These are phyloP conservation scores for Heterotilapia buettikoferi DNA, from an alignment of 2,113 vertebrate species.

Conservation along the genomic window DNA sequence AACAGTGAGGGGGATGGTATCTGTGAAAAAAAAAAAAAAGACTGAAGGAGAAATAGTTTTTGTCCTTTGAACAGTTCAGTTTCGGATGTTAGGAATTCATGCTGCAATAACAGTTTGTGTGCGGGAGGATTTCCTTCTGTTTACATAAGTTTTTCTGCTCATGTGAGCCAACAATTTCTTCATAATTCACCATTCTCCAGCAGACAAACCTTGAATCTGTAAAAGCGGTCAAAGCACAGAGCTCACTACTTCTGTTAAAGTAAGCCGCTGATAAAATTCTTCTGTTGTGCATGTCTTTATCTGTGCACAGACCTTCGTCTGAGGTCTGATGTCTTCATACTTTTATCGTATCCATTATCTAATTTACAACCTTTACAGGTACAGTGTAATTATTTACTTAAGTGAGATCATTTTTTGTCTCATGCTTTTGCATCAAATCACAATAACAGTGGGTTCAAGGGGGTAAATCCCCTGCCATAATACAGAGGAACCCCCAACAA, in stretches of 20 bases:
- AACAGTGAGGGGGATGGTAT: background rate
- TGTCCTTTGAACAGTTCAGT: background rate
- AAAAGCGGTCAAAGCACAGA: background rate
- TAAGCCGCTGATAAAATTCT: background rate
- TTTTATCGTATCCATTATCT: background rate
- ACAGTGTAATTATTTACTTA: background rate
- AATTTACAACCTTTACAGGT: background rate
- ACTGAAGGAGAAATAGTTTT: background rate
- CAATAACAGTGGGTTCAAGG: background rate
- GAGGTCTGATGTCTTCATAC: fast-evolving
- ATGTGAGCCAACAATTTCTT: background rate
- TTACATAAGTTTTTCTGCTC: background rate
- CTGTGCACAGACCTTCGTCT: fast-evolving
- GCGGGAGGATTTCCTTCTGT: fast-evolving
- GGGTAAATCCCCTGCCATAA: fast-evolving
- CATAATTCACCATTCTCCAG: background rate
- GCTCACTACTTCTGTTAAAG: background rate
- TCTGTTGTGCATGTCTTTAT: background rate
- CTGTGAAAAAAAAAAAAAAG: background rate
- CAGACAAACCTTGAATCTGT: conserved; percentile 9
- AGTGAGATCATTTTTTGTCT: background rate
- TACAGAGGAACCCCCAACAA: background rate
- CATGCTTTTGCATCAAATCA: background rate
- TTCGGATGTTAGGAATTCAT: background rate
- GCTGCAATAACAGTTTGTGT: background rate